phyloP scores from a whole-genome alignment of 1,140 invertebrate genomes.

The Pentalonia nigronervosa region DNA sequence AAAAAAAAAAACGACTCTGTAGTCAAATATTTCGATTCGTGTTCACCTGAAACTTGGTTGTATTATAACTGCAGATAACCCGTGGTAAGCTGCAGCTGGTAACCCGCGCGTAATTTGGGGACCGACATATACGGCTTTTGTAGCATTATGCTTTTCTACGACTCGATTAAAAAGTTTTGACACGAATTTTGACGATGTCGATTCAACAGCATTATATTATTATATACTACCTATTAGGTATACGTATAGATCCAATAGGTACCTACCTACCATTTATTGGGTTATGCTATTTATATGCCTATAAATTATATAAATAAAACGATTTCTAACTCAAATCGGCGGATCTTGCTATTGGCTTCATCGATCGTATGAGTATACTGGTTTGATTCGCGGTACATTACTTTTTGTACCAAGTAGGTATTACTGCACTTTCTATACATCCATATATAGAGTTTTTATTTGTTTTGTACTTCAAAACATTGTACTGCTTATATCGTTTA shows the following conservation, averaged over 20 bases:
- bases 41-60: not conserved
- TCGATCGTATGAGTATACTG: not conserved
- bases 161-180: not conserved
- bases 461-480: not conserved
- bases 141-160: not conserved
- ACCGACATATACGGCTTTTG: too few species aligned
- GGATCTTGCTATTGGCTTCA: not conserved
- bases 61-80: not conserved
- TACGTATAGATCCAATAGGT: not conserved
- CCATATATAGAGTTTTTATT: not conserved
- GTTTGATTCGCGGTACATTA: not conserved
- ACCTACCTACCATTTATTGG: not conserved
- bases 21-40: not conserved
- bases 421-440: not conserved
- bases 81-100: not conserved
- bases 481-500: not conserved
- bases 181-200: not conserved
- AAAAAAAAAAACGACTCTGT: not conserved
- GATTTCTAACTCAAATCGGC: not conserved
- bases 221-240: not conserved
- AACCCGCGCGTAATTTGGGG: not conserved
- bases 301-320: not conserved
- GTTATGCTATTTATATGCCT: not conserved
- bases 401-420: not conserved
- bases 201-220: not conserved